Conservation (phyloP, 2,797 vertebrate genomes). For the Vultur gryphus region DNA sequence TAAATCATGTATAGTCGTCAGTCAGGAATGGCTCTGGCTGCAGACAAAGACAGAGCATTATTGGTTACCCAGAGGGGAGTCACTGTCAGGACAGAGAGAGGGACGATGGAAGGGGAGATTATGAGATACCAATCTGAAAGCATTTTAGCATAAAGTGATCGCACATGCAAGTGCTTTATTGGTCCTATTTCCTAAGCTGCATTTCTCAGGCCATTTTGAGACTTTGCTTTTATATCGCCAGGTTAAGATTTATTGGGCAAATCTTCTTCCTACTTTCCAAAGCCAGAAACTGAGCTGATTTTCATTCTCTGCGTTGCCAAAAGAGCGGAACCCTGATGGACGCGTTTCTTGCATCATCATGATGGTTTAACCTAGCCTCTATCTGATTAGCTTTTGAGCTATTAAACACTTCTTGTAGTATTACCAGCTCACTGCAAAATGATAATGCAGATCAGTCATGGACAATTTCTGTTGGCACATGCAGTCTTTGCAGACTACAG, state of each 20-base stretch:
- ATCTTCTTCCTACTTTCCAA: not conserved
- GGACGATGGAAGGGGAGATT: not conserved
- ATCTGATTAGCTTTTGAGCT: conserved; percentile 10
- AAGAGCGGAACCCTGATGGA: not conserved
- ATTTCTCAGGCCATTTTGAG: conserved; percentile 18
- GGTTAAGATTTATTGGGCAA: conserved; percentile 8
- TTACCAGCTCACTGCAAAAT: conserved; percentile 12
- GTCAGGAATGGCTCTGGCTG: not conserved
- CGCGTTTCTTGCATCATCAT: not conserved
- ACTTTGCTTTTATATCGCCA: not conserved
- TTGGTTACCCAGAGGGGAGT: not conserved
- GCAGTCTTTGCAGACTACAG: not conserved
- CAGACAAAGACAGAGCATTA: not conserved
- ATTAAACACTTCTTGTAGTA: conserved; percentile 17
- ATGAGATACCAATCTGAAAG: not conserved
- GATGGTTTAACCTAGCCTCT: conserved; percentile 12
- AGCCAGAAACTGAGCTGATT: not conserved
- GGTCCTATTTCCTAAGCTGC: not conserved
- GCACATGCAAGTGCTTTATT: conserved; percentile 1
- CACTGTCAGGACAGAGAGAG: not conserved
- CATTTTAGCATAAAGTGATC: not conserved
- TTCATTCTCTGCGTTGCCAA: not conserved
- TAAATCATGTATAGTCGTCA: not conserved
- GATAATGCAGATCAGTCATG: conserved; percentile 17
- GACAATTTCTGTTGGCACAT: not conserved